These are phyloP conservation scores for Busseola fusca DNA, from an alignment of 2,888 invertebrate species.

Conservation along the genomic window DNA sequence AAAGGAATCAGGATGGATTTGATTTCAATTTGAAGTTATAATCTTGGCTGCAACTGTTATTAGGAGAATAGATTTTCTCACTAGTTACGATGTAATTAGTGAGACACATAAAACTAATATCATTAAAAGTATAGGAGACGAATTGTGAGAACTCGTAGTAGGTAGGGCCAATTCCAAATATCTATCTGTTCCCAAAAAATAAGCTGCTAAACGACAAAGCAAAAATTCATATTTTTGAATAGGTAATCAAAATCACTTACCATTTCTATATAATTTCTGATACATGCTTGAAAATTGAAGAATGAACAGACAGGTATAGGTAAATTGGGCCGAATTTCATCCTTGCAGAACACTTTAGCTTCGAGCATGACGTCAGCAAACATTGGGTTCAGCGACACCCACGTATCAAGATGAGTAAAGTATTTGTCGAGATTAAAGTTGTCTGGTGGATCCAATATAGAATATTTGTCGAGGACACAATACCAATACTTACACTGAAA, in stretches of 20 bases:
- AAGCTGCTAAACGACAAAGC: background rate
- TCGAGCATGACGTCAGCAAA: slow-evolving; percentile 68
- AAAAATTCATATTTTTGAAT: background rate
- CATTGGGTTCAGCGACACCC: slow-evolving; percentile 73
- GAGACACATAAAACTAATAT: background rate
- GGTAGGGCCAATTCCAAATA: background rate
- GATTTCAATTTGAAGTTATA: background rate
- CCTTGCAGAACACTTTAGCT: slow-evolving; percentile 72
- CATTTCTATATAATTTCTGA: slow-evolving; percentile 69
- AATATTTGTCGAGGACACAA: slow-evolving; percentile 74
- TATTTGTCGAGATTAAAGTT: slow-evolving; percentile 70
- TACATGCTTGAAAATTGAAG: slow-evolving; percentile 67
- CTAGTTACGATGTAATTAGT: background rate
- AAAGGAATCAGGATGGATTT: background rate
- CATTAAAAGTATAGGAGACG: background rate
- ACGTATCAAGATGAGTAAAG: slow-evolving; percentile 73
- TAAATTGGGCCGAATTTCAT: slow-evolving; percentile 33
- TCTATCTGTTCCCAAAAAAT: background rate
- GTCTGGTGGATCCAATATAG: slow-evolving; percentile 60
- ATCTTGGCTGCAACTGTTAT: background rate
- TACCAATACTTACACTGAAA: slow-evolving; percentile 74
- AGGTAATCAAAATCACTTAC: slow-evolving; percentile 34
- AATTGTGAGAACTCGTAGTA: background rate
- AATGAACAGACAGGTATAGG: slow-evolving; percentile 72
- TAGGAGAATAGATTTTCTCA: background rate